A percentile compares a stretch with the other conserved stretches of the same genome.
These are phyloP conservation scores for Drosophila santomea DNA, from an alignment of 1,140 invertebrate species.

Conservation along the genomic window DNA sequence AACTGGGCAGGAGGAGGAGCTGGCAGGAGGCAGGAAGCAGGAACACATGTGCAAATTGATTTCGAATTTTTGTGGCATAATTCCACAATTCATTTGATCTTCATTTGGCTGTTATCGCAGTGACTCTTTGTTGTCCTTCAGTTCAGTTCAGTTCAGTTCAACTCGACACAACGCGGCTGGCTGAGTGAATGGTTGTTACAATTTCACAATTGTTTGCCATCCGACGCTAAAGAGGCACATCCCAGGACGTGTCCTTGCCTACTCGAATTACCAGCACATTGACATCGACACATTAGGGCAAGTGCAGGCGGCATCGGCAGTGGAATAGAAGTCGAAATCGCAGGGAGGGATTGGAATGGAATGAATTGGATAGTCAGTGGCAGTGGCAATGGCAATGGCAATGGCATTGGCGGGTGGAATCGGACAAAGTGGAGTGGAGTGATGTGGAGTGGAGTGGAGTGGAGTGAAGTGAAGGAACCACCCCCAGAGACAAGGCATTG, in stretches of 20 bases:
- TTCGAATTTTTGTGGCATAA: constrained; percentile 69
- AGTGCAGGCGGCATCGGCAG: constrained; percentile 1
- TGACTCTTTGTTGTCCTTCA: constrained; percentile 39
- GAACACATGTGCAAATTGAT: constrained; percentile 78
- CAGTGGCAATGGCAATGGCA: neutral
- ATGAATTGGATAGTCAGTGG: neutral
- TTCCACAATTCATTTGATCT: constrained; percentile 77
- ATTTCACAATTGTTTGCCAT: constrained; percentile 41
- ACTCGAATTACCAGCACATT: constrained; percentile 71
- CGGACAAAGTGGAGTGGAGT: neutral
- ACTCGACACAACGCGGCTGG: too few species aligned
- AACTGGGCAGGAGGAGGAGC: neutral
- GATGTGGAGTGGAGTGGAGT: neutral
- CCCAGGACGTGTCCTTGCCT: constrained; percentile 32
- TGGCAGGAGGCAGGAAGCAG: neutral
- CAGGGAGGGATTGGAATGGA: neutral
- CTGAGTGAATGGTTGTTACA: constrained; percentile 34
- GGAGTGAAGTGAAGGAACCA: neutral
- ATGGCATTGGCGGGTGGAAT: constrained; percentile 3
- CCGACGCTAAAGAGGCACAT: constrained; percentile 30
- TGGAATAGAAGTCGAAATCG: too few species aligned
- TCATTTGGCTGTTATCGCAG: constrained; percentile 41
- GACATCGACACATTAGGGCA: constrained; percentile 54
- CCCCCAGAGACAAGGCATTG: constrained; percentile 36
- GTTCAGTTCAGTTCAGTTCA: neutral